A percentile compares a stretch with the other conserved stretches of the same genome.
phyloP scores from a whole-genome alignment of 2,797 vertebrate species.

The Coranthus polyacanthus region DNA sequence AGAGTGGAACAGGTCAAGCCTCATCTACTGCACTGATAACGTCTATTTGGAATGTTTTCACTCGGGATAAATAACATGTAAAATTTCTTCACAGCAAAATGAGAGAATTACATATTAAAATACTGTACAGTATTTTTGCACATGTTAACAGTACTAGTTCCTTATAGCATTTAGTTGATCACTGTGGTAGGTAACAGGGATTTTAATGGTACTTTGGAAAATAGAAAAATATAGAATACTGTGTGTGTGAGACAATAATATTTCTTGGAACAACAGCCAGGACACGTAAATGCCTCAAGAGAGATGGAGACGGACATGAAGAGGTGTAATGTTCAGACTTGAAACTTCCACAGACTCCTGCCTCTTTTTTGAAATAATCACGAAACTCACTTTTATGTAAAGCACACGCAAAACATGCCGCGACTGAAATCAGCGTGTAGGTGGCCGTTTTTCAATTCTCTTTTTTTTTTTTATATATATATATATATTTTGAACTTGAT shows the following conservation, averaged over 20 bases:
- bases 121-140: conserved; percentile 71
- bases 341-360: conserved; percentile 20
- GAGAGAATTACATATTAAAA: conserved; percentile 74
- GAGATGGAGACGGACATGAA: background rate
- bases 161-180: conserved; percentile 42
- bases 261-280: background rate
- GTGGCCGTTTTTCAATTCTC: conserved; percentile 16
- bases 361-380: too few species aligned
- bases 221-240: conserved; percentile 74
- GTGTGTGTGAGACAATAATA: conserved; percentile 32
- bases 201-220: conserved; percentile 41
- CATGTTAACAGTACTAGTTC: conserved; percentile 40
- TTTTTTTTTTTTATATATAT: too few species aligned
- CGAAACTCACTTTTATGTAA: conserved; percentile 6
- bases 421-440: background rate
- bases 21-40: conserved; percentile 43
- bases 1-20: conserved; percentile 19
- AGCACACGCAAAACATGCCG: background rate
- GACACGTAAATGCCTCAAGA: background rate
- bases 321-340: background rate
- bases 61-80: conserved; percentile 72
- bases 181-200: conserved; percentile 8
- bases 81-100: conserved; percentile 75
- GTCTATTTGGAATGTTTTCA: conserved; percentile 64
- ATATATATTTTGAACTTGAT: conserved; percentile 8